Evolutionary conservation across 2,797 vertebrate species (phyloP).

Genomic region (Scolopax rusticola): DNA sequence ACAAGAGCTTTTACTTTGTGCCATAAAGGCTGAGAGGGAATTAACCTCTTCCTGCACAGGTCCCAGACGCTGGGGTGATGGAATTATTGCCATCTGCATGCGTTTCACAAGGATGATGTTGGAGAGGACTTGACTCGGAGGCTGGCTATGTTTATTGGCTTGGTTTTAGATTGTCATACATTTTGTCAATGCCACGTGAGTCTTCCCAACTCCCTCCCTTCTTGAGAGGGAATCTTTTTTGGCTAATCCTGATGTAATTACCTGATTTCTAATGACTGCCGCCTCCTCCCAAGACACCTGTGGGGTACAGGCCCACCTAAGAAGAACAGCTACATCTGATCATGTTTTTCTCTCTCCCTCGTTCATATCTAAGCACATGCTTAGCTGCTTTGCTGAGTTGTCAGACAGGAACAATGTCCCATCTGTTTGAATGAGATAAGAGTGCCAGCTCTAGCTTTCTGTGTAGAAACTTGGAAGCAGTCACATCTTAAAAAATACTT

Average conservation of each 20-base stretch:
- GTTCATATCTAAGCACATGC: background rate
- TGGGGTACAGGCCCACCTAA: background rate
- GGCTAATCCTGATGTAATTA: background rate
- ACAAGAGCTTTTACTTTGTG: slow-evolving; percentile 25
- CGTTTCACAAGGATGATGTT: background rate
- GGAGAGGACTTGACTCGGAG: background rate
- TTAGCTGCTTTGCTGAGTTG: background rate
- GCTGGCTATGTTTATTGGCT: background rate
- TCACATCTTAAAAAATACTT: background rate
- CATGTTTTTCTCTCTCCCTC: background rate
- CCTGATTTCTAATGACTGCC: background rate
- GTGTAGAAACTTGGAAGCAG: background rate
- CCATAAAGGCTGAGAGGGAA: background rate
- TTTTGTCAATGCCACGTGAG: background rate
- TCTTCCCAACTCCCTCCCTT: background rate
- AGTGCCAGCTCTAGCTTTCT: slow-evolving; percentile 3
- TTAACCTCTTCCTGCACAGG: slow-evolving; percentile 38
- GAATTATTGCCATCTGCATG: background rate
- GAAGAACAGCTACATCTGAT: background rate
- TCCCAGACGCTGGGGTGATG: background rate
- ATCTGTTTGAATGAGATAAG: background rate
- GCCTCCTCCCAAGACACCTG: background rate
- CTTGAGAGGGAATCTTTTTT: background rate
- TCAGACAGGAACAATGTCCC: background rate
- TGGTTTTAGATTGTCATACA: background rate